A percentile compares a stretch with the other conserved stretches of the same genome.
Conservation (phyloP, 2,797 vertebrate genomes). For the Pipistrellus pygmaeus region DNA sequence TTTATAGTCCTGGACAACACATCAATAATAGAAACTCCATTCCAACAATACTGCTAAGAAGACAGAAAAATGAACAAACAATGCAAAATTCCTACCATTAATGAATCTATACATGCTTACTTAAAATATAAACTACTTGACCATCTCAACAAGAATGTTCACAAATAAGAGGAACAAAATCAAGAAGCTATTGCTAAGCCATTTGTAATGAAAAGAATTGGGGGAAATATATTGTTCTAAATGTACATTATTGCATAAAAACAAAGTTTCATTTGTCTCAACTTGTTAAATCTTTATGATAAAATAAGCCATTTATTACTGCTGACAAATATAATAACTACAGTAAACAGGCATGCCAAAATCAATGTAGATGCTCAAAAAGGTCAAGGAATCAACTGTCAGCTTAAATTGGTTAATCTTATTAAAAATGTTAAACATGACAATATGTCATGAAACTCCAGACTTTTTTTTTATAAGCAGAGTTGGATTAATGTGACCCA, state of each 20-base stretch:
- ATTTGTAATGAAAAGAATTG: conserved; percentile 84
- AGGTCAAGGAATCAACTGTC: conserved; percentile 55
- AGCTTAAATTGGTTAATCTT: conserved; percentile 65
- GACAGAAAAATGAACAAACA: conserved; percentile 85
- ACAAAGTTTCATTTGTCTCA: conserved; percentile 82
- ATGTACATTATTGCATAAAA: conserved; percentile 71
- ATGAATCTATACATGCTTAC: conserved; percentile 84
- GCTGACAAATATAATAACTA: conserved; percentile 72
- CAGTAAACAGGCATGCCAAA: conserved; percentile 36
- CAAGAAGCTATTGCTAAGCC: conserved; percentile 83
- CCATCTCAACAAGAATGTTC: conserved; percentile 83
- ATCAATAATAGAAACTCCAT: conserved; percentile 81
- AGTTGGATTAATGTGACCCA: conserved; percentile 52
- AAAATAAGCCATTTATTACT: conserved; percentile 77
- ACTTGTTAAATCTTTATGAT: conserved; percentile 70
- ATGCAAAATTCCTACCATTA: conserved; percentile 86
- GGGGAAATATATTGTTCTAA: conserved; percentile 72
- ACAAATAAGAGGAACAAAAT: conserved; percentile 63
- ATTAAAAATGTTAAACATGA: conserved; percentile 57
- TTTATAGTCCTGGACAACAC: conserved; percentile 81
- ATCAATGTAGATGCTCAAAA: conserved; percentile 60
- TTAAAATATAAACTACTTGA: conserved; percentile 86
- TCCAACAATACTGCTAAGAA: conserved; percentile 82
- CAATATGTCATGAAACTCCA: not conserved
- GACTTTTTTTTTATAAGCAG: not conserved